Evolutionary conservation across 1,140 invertebrate species (phyloP), one percentile per base, ranked within the genome.

Genomic region (Harpegnathos saltator): DNA sequence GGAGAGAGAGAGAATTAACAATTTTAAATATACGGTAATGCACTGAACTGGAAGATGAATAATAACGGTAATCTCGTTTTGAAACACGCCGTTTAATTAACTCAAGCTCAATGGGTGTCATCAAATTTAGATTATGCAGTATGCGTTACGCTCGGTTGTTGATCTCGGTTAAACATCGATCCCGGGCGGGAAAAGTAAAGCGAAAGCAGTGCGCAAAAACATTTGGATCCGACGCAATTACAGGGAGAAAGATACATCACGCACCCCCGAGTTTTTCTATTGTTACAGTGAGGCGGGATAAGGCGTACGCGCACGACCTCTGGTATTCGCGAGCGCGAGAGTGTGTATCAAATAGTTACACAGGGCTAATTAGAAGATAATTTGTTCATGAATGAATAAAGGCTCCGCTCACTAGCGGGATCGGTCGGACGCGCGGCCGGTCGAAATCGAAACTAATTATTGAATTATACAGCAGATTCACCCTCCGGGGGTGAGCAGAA

Each of bases 401-500:
- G 48, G 38, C 48, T 66, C 26, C n/a, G 24, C 61, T 15, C 26
- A 12, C 38, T 63, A 74, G 5, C 58, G 12, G 33, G 22, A 77
- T 77, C 52, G 63, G 54, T 77, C 62, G 73, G 19, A 54, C 26
- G 26, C 5, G 1, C 44, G 26, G 17, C 44, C 11, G 58, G 7
- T 66, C 9, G 15, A 44, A 22, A 61, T 59, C 22, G 71, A 54
- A 77, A 65, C 19, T 65, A 77, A 77, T 77, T 65, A 77, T 77
- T 77, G 26, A 65, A 50, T 75, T 75, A 52, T 75, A 75, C 59
- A 65, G 52, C 59, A 65, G 38, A 74, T 75, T 75, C 24, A 75
- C 19, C 9, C 26, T 19, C 1, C 26, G 14, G 14, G 44, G 48
- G 24, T 11, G n/a, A 14, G 3, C 12, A 19, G 15, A 77, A 54